phyloP scores from a whole-genome alignment of 2,113 vertebrate species.

The Furnarius figulus region DNA sequence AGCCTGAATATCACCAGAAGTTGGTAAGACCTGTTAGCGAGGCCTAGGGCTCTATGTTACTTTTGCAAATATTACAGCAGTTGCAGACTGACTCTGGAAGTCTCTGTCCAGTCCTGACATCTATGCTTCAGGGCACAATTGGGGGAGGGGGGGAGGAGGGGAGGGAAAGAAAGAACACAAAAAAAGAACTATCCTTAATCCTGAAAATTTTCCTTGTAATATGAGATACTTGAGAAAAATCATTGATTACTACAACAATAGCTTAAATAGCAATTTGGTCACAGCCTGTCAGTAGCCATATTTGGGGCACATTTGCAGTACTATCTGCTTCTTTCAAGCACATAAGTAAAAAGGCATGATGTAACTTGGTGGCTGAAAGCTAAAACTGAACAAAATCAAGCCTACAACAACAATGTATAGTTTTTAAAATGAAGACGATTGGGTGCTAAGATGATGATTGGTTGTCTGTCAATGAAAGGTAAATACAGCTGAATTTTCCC shows the following conservation, averaged over 20 bases:
- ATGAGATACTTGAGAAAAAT: background rate
- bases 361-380: background rate
- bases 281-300: background rate
- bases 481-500: background rate
- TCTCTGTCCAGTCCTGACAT: background rate
- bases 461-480: background rate
- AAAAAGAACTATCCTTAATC: background rate
- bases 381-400: background rate
- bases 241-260: background rate
- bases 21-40: background rate
- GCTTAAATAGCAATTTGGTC: background rate
- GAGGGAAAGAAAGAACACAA: background rate
- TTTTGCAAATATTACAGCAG: background rate
- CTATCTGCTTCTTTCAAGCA: background rate
- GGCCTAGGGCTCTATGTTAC: background rate
- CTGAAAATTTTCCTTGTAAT: background rate
- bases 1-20: background rate
- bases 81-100: background rate
- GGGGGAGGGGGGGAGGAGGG: too few species aligned
- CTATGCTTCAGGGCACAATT: background rate
- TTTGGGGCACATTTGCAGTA: background rate
- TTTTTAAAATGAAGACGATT: background rate
- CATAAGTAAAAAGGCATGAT: background rate
- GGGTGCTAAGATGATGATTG: too few species aligned
- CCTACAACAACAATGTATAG: background rate